A percentile compares a stretch with the other conserved stretches of the same genome.
These are phyloP conservation scores for Onthophagus sagittarius DNA, from an alignment of 2,888 invertebrate species.

Conservation along the genomic window DNA sequence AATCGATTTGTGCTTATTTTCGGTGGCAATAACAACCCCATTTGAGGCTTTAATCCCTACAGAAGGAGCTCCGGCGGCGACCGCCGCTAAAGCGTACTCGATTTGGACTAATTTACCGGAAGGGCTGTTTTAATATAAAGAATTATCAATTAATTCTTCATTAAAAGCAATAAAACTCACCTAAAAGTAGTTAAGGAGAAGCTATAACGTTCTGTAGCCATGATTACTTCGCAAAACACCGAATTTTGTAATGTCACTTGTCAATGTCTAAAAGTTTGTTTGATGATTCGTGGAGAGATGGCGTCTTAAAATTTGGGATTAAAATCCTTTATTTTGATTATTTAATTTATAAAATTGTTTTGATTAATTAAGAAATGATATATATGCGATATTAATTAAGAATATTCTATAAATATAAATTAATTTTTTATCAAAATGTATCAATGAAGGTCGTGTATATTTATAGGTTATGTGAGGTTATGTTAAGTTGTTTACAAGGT, in stretches of 20 bases:
- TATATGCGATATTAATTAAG: no score
- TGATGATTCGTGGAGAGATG: background rate
- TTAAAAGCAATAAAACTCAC: constrained; percentile 46
- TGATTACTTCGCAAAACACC: constrained; percentile 50
- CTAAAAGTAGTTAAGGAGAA: constrained; percentile 90
- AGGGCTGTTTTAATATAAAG: constrained; percentile 64
- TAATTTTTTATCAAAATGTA: no score
- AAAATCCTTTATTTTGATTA: background rate
- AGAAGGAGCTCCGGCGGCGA: constrained; percentile 96
- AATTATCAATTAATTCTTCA: background rate
- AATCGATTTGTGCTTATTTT: constrained; percentile 97
- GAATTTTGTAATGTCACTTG: background rate
- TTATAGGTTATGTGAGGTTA: background rate
- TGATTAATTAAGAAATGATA: background rate
- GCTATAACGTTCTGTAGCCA: constrained; percentile 95
- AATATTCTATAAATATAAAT: no score
- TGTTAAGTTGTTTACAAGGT: background rate
- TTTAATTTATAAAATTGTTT: background rate
- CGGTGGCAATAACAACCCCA: constrained; percentile 97
- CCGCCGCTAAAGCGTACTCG: constrained; percentile 98
- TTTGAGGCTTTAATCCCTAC: constrained; percentile 99
- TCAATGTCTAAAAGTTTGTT: background rate
- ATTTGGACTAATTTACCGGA: constrained; percentile 99
- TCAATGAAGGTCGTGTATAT: background rate
- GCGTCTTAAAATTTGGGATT: background rate